Evolutionary conservation across 1,140 invertebrate species (phyloP).

Genomic region (Stegodyphus dumicola): DNA sequence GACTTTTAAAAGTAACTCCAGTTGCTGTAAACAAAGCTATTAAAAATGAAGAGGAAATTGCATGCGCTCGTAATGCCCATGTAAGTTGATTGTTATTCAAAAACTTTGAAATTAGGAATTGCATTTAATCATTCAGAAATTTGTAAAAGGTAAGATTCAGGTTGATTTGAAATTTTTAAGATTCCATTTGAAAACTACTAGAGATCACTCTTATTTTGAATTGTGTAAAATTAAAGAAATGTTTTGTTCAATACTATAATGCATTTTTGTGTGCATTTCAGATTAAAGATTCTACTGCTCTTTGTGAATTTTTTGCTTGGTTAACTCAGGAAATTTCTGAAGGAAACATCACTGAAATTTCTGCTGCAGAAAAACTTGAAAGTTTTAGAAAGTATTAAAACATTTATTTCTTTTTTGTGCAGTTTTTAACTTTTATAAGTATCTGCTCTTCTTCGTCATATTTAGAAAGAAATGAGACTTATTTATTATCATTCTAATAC

Average conservation of each 20-base stretch:
- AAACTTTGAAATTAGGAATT: too few species aligned
- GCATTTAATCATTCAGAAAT: too few species aligned
- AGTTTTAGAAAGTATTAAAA: conserved; percentile 77
- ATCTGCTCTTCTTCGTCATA: too few species aligned
- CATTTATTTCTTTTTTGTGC: neutral
- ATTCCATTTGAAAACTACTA: too few species aligned
- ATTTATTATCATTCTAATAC: too few species aligned
- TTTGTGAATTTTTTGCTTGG: conserved; percentile 94
- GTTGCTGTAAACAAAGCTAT: conserved; percentile 84
- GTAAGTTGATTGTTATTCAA: conserved; percentile 65
- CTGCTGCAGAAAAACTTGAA: conserved; percentile 85
- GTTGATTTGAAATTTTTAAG: too few species aligned
- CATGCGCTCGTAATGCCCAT: conserved; percentile 87
- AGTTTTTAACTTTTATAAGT: too few species aligned
- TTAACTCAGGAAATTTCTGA: conserved; percentile 78
- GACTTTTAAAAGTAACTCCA: conserved; percentile 64
- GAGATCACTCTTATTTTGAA: neutral
- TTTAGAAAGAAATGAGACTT: too few species aligned
- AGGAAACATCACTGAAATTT: conserved; percentile 86
- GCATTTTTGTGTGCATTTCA: conserved; percentile 61
- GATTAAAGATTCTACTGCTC: conserved; percentile 87
- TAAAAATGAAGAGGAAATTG: conserved; percentile 89
- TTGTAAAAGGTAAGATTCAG: too few species aligned
- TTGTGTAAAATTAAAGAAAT: neutral
- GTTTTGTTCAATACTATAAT: neutral